Conservation (phyloP, 2,797 vertebrate species). For the Mareca strepera region DNA sequence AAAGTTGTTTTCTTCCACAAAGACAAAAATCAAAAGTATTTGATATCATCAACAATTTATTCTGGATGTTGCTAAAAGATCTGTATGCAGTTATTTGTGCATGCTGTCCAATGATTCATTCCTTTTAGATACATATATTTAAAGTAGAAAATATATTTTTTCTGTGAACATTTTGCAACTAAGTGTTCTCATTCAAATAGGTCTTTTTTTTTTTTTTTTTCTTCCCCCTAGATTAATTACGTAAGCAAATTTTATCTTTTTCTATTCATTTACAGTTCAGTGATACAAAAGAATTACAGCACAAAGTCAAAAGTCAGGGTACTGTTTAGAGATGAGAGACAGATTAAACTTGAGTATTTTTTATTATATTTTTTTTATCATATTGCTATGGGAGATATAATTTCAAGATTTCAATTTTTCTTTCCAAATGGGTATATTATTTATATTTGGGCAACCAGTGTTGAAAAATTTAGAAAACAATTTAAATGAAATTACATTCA, state of each 20-base stretch:
- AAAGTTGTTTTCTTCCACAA: not conserved
- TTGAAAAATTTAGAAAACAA: not conserved
- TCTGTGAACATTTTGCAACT: not conserved
- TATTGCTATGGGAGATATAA: not conserved
- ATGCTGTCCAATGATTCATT: not conserved
- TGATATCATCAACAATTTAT: not conserved
- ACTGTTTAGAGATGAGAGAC: not conserved
- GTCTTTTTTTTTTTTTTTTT: too few relatives aligned
- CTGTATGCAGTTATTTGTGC: not conserved
- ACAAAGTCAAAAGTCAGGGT: not conserved
- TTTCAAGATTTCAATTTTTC: not conserved
- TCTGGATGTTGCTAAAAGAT: not conserved
- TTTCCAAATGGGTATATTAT: not conserved
- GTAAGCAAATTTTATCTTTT: not conserved
- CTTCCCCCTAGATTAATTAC: not conserved
- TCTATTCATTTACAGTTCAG: not conserved
- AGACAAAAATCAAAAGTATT: not conserved
- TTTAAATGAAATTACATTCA: not conserved
- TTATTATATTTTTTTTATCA: not conserved
- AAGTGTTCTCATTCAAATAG: not conserved
- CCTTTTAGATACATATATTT: not conserved
- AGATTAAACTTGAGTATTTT: not conserved
- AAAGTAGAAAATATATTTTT: not conserved
- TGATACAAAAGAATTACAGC: not conserved
- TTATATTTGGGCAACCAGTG: not conserved